Conservation (phyloP, 2,113 vertebrate genomes). For the Oncorhynchus gorbuscha region DNA sequence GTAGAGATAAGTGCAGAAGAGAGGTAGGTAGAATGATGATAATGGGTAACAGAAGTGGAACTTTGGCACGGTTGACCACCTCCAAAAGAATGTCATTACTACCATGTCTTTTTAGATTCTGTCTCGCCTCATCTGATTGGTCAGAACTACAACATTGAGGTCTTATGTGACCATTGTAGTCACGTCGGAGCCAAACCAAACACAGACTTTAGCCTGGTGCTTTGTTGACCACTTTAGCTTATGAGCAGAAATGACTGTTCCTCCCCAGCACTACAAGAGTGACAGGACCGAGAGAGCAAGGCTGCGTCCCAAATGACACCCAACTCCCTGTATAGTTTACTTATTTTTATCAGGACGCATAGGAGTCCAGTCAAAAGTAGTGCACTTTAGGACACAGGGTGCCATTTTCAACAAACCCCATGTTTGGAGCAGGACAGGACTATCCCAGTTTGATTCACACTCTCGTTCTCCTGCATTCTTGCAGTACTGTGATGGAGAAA, state of each 20-base stretch:
- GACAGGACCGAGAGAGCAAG: background rate
- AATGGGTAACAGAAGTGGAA: background rate
- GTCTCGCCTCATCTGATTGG: constrained; percentile 2
- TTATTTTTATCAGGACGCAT: too few species aligned
- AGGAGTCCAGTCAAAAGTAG: too few species aligned
- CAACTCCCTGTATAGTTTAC: too few species aligned
- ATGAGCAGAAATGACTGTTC: constrained; percentile 3
- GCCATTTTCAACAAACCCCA: too few species aligned
- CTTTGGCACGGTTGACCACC: constrained; percentile 19
- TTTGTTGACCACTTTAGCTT: constrained; percentile 2
- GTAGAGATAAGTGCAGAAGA: background rate
- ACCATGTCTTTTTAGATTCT: background rate
- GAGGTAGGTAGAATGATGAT: background rate
- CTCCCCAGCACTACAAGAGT: background rate
- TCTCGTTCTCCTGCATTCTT: background rate
- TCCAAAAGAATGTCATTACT: background rate
- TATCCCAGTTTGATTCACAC: background rate
- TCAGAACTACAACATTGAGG: constrained; percentile 17
- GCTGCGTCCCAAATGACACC: too few species aligned
- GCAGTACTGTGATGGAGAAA: background rate
- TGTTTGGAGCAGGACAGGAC: background rate
- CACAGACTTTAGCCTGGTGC: constrained; percentile 11
- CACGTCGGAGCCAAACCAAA: constrained; percentile 10
- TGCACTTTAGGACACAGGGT: too few species aligned
- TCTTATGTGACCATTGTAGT: constrained; percentile 10